A percentile compares a stretch with the other conserved stretches of the same genome.
These are phyloP conservation scores for Dryococelus australis DNA, from an alignment of 2,888 invertebrate genomes.

Conservation along the genomic window DNA sequence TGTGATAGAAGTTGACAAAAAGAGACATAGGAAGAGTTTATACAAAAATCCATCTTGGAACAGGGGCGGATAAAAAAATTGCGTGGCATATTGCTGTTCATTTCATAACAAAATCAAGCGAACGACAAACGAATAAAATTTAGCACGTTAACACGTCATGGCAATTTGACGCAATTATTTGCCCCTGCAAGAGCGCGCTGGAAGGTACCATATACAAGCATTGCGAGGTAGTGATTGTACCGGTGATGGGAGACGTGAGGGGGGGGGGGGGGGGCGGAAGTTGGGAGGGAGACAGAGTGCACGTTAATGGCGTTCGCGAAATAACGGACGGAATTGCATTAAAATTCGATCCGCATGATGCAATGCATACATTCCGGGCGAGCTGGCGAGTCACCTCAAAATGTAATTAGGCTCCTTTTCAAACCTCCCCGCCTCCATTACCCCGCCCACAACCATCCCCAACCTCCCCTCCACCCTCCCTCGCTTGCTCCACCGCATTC, in stretches of 20 bases:
- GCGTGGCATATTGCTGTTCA: neutral
- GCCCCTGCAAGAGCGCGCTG: neutral
- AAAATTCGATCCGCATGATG: constrained; percentile 63
- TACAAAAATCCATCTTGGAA: neutral
- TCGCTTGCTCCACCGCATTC: constrained; percentile 8
- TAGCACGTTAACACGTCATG: neutral
- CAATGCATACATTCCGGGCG: constrained; percentile 55
- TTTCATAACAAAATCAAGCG: neutral
- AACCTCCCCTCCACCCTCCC: constrained; percentile 25
- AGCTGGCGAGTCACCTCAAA: constrained; percentile 43
- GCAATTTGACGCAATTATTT: neutral
- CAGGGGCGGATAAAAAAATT: neutral
- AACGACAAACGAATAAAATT: constrained; percentile 2
- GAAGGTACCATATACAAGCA: neutral
- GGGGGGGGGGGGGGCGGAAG: constrained; percentile 21
- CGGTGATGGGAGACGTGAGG: neutral
- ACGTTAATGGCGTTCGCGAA: constrained; percentile 61
- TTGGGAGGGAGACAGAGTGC: constrained; percentile 51
- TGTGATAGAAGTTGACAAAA: neutral
- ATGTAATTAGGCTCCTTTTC: constrained; percentile 47
- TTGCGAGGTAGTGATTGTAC: constrained; percentile 31
- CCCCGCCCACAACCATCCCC: constrained; percentile 35
- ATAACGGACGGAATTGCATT: constrained; percentile 64
- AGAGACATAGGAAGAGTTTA: neutral
- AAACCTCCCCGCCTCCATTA: constrained; percentile 33